A percentile compares a stretch with the other conserved stretches of the same genome.
Evolutionary conservation across 2,888 invertebrate species (phyloP).

Genomic region (Limnephilus auricula): DNA sequence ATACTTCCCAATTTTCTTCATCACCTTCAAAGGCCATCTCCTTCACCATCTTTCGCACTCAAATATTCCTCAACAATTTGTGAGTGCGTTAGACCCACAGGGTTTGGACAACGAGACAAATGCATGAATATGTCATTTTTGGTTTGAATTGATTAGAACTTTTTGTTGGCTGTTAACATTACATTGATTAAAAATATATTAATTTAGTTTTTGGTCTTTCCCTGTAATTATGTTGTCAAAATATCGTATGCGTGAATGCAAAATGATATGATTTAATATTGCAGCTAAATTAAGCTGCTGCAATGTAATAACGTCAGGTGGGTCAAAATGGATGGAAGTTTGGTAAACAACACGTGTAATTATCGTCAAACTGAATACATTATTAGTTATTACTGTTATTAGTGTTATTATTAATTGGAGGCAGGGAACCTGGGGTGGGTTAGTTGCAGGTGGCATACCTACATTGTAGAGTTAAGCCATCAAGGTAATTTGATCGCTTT

Average conservation of each 20-base stretch:
- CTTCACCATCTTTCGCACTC: no score
- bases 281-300: background rate
- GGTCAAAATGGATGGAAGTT: background rate
- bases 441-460: background rate
- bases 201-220: background rate
- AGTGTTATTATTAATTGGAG: background rate
- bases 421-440: background rate
- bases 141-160: no score
- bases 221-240: background rate
- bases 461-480: background rate
- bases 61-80: no score
- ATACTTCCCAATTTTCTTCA: no score
- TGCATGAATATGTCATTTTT: no score
- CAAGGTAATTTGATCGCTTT: no score
- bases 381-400: background rate
- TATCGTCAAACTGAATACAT: background rate
- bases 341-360: background rate
- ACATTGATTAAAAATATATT: background rate
- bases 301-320: background rate
- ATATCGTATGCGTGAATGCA: background rate
- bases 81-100: no score
- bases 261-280: background rate
- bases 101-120: no score
- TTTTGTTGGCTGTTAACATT: background rate
- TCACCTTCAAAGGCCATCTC: no score